These are phyloP conservation scores for Acanthiza pusilla DNA, from an alignment of 2,797 vertebrate genomes.

Conservation along the genomic window DNA sequence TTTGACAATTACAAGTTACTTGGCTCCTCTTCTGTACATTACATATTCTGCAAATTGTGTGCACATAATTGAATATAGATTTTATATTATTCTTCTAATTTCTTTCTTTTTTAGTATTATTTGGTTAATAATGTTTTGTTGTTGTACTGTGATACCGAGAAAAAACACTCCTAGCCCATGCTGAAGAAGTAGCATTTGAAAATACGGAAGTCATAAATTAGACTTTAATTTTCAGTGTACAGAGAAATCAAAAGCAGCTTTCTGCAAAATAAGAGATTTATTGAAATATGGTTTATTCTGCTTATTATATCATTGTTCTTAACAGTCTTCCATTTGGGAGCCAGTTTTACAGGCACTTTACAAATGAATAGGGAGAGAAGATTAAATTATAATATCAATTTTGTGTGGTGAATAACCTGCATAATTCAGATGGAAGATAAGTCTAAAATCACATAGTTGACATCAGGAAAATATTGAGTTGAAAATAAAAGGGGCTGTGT, in stretches of 20 bases:
- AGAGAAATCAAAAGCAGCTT: neutral
- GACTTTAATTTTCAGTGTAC: neutral
- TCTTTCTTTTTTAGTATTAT: neutral
- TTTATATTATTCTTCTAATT: neutral
- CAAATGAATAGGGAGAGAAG: neutral
- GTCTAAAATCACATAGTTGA: neutral
- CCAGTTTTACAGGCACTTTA: constrained; percentile 27
- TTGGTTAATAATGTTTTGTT: neutral
- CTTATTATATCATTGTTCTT: neutral
- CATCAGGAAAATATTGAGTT: neutral
- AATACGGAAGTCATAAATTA: neutral
- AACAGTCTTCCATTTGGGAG: neutral
- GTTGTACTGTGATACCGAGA: neutral
- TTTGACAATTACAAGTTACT: neutral
- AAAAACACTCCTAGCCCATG: neutral
- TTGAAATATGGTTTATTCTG: neutral
- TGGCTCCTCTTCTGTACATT: neutral
- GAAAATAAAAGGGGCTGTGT: neutral
- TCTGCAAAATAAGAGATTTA: neutral
- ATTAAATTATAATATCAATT: constrained; percentile 38
- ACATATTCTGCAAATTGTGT: neutral
- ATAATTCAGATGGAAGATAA: constrained; percentile 22
- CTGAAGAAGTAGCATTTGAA: neutral
- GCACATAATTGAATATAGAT: neutral
- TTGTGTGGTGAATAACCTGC: neutral